Evolutionary conservation across 2,113 vertebrate species (phyloP).

Genomic region (Butorides virescens): DNA sequence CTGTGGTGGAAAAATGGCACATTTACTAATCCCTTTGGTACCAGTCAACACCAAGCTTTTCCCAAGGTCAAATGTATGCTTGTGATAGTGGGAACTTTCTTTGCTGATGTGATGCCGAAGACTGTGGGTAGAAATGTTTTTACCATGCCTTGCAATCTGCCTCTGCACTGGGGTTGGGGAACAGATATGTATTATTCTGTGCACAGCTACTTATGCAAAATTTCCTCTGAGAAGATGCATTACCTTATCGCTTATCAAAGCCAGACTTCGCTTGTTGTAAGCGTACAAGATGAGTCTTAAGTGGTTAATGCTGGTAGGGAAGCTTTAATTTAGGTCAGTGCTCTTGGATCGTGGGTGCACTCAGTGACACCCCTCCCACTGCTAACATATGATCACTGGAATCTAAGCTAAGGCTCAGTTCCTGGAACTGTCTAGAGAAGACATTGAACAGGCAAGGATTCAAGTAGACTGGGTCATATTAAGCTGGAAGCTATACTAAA

Average conservation of each 20-base stretch:
- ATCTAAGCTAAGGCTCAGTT: not conserved
- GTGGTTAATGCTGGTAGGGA: not conserved
- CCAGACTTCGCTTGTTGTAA: not conserved
- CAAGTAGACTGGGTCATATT: not conserved
- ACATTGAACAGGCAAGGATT: not conserved
- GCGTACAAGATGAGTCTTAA: not conserved
- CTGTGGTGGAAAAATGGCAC: conserved; percentile 55
- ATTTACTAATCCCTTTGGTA: conserved; percentile 74
- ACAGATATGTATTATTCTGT: not conserved
- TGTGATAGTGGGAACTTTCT: not conserved
- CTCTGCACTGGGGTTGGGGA: not conserved
- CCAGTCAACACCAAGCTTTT: conserved; percentile 38
- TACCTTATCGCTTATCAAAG: not conserved
- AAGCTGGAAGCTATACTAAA: not conserved
- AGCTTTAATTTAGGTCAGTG: not conserved
- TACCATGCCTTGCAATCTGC: not conserved
- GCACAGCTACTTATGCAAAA: not conserved
- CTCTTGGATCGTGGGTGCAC: not conserved
- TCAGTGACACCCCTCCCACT: not conserved
- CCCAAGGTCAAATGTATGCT: conserved; percentile 53
- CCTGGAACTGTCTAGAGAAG: not conserved
- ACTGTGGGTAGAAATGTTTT: not conserved
- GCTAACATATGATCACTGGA: not conserved
- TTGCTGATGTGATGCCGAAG: not conserved
- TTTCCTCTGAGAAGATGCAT: not conserved